Conservation (phyloP, 2,888 invertebrate species). For the Epicampocera succincta region DNA sequence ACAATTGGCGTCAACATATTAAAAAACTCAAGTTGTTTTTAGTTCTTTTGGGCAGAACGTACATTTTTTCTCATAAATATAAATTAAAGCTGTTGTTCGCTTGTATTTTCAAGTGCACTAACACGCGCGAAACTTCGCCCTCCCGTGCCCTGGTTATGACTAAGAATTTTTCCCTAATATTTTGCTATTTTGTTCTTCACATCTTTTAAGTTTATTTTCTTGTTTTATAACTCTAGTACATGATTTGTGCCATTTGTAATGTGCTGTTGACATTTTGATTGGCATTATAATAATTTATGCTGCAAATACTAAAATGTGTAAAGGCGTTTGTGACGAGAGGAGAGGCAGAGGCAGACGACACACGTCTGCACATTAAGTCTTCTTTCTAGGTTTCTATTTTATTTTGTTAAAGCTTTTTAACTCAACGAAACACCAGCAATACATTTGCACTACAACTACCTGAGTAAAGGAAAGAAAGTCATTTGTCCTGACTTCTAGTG, state of each 20-base stretch:
- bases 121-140: not conserved
- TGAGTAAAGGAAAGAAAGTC: too few relatives aligned
- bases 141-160: too few relatives aligned
- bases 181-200: too few relatives aligned
- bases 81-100: constrained; percentile 8
- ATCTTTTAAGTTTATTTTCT: constrained; percentile 2
- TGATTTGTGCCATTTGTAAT: constrained; percentile 36
- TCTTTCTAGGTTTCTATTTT: too few relatives aligned
- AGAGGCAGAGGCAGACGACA: not conserved
- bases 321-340: too few relatives aligned
- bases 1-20: not conserved
- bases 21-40: not conserved
- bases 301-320: constrained; percentile 4
- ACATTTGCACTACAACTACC: not conserved
- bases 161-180: not conserved
- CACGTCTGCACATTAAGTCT: too few relatives aligned
- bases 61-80: constrained; percentile 5
- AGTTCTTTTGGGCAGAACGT: not conserved
- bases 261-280: constrained; percentile 58
- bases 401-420: not conserved
- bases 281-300: constrained; percentile 40
- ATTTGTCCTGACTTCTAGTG: not conserved
- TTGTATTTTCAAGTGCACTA: not conserved
- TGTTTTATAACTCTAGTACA: constrained; percentile 2
- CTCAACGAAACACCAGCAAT: not conserved